phyloP scores from a whole-genome alignment of 2,113 vertebrate genomes.

The Papio anubis region DNA sequence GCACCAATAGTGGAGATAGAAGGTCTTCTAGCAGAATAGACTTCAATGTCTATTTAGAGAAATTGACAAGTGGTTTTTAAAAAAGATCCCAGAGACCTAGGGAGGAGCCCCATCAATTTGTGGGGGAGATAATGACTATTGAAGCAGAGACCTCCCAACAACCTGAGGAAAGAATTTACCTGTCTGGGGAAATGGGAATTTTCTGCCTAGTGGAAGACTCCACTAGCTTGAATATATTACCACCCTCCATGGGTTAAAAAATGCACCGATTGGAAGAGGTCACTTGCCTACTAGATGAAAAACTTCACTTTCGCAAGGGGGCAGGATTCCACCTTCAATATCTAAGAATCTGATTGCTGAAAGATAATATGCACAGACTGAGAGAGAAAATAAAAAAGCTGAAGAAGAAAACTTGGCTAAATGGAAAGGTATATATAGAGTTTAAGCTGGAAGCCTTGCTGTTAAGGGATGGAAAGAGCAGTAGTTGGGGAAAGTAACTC shows the following conservation, averaged over 20 bases:
- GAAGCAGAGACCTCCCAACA: neutral
- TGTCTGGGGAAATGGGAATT: neutral
- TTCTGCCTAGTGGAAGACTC: neutral
- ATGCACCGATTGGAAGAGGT: neutral
- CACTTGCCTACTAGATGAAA: neutral
- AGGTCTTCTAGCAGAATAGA: neutral
- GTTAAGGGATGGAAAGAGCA: neutral
- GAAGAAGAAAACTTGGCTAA: neutral
- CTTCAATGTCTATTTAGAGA: neutral
- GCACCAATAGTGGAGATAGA: neutral
- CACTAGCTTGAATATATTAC: neutral
- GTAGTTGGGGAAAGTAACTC: neutral
- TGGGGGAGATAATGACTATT: neutral
- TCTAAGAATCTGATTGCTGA: neutral
- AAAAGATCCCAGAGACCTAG: neutral
- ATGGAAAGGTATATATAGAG: neutral
- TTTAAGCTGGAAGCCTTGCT: neutral
- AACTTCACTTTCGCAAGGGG: neutral
- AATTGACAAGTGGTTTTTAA: neutral
- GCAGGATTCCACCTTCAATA: neutral
- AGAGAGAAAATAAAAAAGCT: neutral
- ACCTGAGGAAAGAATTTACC: neutral
- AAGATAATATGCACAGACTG: neutral
- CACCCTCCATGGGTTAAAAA: neutral
- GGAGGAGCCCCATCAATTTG: neutral